Evolutionary conservation across 2,888 invertebrate genomes (phyloP).

Genomic region (Dendrolimus houi): DNA sequence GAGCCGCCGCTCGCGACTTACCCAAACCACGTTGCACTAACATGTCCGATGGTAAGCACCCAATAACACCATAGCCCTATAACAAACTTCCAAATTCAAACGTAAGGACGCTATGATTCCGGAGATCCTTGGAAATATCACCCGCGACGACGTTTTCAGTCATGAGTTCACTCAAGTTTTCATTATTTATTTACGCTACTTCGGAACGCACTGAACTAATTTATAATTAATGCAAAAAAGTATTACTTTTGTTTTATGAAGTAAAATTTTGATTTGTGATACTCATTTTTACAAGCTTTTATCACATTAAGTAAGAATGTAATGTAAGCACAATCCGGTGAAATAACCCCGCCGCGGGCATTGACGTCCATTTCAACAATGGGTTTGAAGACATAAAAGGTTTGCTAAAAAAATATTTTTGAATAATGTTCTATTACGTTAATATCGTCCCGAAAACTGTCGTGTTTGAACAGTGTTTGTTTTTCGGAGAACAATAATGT

Average conservation of each 20-base stretch:
- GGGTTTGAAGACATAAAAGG: slow-evolving; percentile 27
- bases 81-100: slow-evolving; percentile 17
- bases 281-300: slow-evolving; percentile 11
- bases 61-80: slow-evolving; percentile 27
- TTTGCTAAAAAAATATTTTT: slow-evolving; percentile 15
- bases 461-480: neutral
- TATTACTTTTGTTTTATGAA: slow-evolving; percentile 3
- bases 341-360: slow-evolving; percentile 16
- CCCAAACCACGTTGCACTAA: slow-evolving; percentile 41
- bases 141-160: slow-evolving; percentile 40
- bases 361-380: slow-evolving; percentile 32
- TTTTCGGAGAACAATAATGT: neutral
- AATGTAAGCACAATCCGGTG: slow-evolving; percentile 8
- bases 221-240: slow-evolving; percentile 25
- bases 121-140: slow-evolving; percentile 9
- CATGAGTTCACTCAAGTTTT: slow-evolving; percentile 39
- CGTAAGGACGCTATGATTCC: slow-evolving; percentile 5
- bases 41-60: slow-evolving; percentile 66
- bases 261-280: slow-evolving; percentile 1
- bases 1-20: slow-evolving; percentile 53
- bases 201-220: slow-evolving; percentile 23
- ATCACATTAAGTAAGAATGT: slow-evolving; percentile 12
- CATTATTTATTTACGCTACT: slow-evolving; percentile 59
- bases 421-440: neutral
- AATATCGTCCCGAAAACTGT: neutral